Evolutionary conservation across 2,113 vertebrate species (phyloP).

Genomic region (Saimiri boliviensis): DNA sequence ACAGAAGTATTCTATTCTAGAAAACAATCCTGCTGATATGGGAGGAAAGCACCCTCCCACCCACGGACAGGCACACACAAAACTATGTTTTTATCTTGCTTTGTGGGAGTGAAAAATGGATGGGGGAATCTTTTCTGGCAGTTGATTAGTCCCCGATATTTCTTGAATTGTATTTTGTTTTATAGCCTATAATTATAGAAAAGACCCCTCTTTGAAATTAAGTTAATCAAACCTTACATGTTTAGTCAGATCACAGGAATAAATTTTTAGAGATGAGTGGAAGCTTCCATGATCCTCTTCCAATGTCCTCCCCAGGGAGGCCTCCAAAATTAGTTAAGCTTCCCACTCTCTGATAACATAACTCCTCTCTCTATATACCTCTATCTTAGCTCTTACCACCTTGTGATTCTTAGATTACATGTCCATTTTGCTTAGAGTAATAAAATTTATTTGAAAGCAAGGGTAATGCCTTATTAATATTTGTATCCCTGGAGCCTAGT

Average conservation of each 20-base stretch:
- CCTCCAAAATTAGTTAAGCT: background rate
- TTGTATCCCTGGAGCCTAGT: background rate
- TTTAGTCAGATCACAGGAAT: slow-evolving; percentile 41
- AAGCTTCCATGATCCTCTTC: background rate
- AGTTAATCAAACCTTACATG: slow-evolving; percentile 34
- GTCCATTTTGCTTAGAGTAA: background rate
- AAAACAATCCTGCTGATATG: background rate
- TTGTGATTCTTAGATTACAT: background rate
- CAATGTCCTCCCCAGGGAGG: background rate
- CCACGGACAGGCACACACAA: no score
- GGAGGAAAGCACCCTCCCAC: background rate
- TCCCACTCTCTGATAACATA: background rate
- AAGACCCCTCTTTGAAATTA: background rate
- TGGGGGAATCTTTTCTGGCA: slow-evolving; percentile 29
- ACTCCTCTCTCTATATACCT: background rate
- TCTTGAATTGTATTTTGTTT: slow-evolving; percentile 8
- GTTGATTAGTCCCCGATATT: slow-evolving; percentile 11
- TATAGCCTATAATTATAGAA: slow-evolving; percentile 29
- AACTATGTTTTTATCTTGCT: background rate
- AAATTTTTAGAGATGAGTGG: slow-evolving; percentile 23
- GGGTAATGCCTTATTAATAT: background rate
- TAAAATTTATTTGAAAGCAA: background rate
- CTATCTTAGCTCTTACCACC: background rate
- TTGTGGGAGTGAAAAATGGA: background rate
- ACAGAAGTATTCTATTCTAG: slow-evolving; percentile 24